A percentile compares a stretch with the other conserved stretches of the same genome.
These are phyloP conservation scores for Cryptoprocta ferox DNA, from an alignment of 2,797 vertebrate genomes.

Conservation along the genomic window DNA sequence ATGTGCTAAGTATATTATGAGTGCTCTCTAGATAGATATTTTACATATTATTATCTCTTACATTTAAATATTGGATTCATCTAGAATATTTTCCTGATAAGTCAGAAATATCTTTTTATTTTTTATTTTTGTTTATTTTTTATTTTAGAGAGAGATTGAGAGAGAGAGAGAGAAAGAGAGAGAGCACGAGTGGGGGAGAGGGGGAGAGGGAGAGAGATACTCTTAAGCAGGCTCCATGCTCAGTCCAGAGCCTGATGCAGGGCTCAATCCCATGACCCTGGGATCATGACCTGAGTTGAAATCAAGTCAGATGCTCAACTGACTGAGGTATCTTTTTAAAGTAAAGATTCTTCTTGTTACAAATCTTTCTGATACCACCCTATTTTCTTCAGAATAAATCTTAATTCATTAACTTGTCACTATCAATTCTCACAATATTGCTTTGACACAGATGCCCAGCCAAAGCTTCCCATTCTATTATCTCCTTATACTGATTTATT, in stretches of 20 bases:
- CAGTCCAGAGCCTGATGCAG: too few species aligned
- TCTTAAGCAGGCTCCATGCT: too few species aligned
- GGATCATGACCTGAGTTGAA: too few species aligned
- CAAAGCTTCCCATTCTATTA: background rate
- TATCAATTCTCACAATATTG: background rate
- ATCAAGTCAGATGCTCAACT: too few species aligned
- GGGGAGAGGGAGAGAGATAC: too few species aligned
- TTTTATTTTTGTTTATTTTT: background rate
- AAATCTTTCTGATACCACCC: background rate
- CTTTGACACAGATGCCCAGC: background rate
- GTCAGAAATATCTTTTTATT: background rate
- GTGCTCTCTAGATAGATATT: background rate
- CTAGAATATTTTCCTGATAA: background rate
- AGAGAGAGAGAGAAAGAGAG: too few species aligned
- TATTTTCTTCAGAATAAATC: background rate
- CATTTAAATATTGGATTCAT: background rate
- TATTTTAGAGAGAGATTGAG: too few species aligned
- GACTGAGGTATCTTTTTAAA: background rate
- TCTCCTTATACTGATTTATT: background rate
- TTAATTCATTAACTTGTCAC: background rate
- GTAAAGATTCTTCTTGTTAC: background rate
- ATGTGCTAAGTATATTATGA: background rate
- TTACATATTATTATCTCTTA: background rate
- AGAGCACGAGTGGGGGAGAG: too few species aligned
- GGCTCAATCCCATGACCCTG: too few species aligned